phyloP scores from a whole-genome alignment of 2,113 vertebrate species.

The Prietella phreatophila region DNA sequence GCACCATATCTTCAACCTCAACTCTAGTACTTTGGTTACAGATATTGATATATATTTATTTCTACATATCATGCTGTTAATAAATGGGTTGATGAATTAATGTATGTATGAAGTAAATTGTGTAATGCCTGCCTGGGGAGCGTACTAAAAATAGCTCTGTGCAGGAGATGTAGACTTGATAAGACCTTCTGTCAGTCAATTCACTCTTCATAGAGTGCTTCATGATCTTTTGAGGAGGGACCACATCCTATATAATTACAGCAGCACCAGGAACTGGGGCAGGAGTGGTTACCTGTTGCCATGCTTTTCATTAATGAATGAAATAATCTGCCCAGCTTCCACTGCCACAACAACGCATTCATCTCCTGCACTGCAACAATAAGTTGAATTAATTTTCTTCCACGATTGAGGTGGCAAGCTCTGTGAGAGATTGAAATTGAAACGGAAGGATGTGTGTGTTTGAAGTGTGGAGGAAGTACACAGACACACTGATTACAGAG shows the following conservation, averaged over 20 bases:
- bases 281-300: constrained; percentile 28
- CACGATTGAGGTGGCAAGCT: constrained; percentile 40
- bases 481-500: neutral
- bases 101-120: constrained; percentile 30
- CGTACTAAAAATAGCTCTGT: constrained; percentile 24
- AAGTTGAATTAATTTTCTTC: constrained; percentile 48
- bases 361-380: constrained; percentile 46
- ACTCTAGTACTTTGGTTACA: neutral
- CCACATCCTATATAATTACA: constrained; percentile 39
- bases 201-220: neutral
- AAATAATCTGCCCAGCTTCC: constrained; percentile 41
- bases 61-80: constrained; percentile 4
- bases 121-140: constrained; percentile 24
- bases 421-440: constrained; percentile 26
- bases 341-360: constrained; percentile 45
- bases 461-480: constrained; percentile 22
- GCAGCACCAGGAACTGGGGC: constrained; percentile 13
- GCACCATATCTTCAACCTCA: neutral
- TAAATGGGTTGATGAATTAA: constrained; percentile 9
- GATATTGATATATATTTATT: constrained; percentile 27
- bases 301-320: constrained; percentile 47
- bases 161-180: constrained; percentile 30
- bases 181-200: constrained; percentile 20
- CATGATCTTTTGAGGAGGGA: constrained; percentile 21
- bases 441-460: constrained; percentile 14